phyloP scores from a whole-genome alignment of 2,797 vertebrate species.

The Heterohyrax brucei region DNA sequence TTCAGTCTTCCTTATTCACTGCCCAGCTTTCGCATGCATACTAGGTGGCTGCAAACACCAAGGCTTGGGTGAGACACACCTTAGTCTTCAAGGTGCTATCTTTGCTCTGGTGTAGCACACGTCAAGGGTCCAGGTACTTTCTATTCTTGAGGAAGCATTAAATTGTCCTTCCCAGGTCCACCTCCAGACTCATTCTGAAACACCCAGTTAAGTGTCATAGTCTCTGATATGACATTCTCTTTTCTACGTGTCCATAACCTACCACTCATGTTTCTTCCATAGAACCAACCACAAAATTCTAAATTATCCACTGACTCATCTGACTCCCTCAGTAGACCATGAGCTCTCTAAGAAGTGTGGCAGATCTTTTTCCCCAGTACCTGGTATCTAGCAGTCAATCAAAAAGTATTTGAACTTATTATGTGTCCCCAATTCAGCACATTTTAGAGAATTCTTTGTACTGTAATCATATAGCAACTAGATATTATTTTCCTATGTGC shows the following conservation, averaged over 20 bases:
- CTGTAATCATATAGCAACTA: not conserved
- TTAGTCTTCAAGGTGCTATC: too few relatives aligned
- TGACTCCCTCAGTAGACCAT: not conserved
- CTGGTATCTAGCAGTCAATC: not conserved
- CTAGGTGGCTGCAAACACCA: too few relatives aligned
- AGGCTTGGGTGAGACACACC: too few relatives aligned
- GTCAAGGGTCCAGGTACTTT: not conserved
- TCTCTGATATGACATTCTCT: not conserved
- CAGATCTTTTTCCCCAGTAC: not conserved
- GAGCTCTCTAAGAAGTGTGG: not conserved
- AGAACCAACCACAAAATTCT: not conserved
- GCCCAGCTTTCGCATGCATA: too few relatives aligned
- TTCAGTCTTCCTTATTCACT: too few relatives aligned
- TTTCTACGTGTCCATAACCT: not conserved
- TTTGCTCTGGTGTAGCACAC: too few relatives aligned
- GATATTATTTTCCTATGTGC: not conserved
- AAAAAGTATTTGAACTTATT: not conserved
- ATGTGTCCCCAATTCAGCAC: slow-evolving; percentile 2
- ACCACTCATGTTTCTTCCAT: not conserved
- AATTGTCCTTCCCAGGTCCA: not conserved
- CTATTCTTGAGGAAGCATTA: not conserved
- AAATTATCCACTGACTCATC: not conserved
- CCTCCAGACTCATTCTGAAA: not conserved
- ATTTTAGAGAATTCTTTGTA: slow-evolving; percentile 13
- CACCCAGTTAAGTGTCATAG: not conserved